Base-by-base conservation (phyloP, 2,797 vertebrate species). In the Alfaro cultratus region DNA sequence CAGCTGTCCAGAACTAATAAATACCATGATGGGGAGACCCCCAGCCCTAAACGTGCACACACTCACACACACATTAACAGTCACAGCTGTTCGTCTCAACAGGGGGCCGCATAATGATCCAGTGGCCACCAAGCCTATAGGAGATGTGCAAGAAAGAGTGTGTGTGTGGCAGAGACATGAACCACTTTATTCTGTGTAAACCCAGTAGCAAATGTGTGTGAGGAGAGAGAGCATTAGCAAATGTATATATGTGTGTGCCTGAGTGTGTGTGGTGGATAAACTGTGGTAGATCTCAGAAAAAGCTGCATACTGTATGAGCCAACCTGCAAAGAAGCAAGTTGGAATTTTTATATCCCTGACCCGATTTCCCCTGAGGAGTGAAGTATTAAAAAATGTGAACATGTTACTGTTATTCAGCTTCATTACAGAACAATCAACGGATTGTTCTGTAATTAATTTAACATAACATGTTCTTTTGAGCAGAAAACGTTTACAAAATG, bases 1-100 rank as follows among this genome's bases (percentile, higher is more conserved):
- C 96, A 96, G 95, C 95, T 96, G 96, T 94, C 93, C 84, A 85
- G 80, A 73, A 87, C 77, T 91, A 93, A 90, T 94, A 96, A 96
- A 96, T 95, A 92, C 93, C 89, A 75, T 60, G 83, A 77, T 80
- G 80, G 78, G 80, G 86, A 88, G 80, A 81, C 80, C 78, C 76
- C 87, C 83, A 80, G 76, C 87, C 80, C 83, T 80, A 67, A 73
- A 76, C 73, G 74, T 74, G 76, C 83, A 85, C 82, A 39, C 62
- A 39, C 82, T 83, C 80, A 85, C 73, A 74, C 39, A 73, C 87
- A 87, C 86, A 83, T 78, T 82, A 34, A 83, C 80, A 43, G 64
- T 85, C 88, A 92, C 94, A 95, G 94, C 93, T 96, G 95, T 95
- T 90, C 86, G 85, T 91, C 87, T 88, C 75, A 13, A 86, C 75